Evolutionary conservation across 2,797 vertebrate species (phyloP), one percentile per base, ranked within the genome.

Genomic region (Hippocampus kuda): DNA sequence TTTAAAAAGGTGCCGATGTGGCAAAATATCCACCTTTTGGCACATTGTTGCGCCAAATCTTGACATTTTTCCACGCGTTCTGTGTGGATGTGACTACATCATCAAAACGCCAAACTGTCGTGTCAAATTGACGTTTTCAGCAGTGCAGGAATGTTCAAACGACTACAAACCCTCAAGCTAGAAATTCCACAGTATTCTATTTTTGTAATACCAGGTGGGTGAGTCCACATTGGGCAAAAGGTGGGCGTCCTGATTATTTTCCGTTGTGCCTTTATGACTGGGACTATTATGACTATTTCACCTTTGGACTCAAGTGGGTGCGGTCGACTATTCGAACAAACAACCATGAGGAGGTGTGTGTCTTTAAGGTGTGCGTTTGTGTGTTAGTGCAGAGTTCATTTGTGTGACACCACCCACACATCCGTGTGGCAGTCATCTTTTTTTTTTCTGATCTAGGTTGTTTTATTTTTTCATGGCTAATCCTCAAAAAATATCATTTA

Each of bases 231-330:
- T 34, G 16, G 16, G 16, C 27, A 34, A 61, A 61, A 20, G 7
- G 16, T 61, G 6, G 30, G 30, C 30, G 2, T 22, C 10, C 6
- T 38, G 3, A 20, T 9, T 18, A 20, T 34, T 30, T 60, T 16
- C 18, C 16, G 1, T 26, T 11, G 65, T n/a, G 51, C 53, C 49
- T 60, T 59, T 71, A 26, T 54, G 66, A 53, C 16, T 34, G n/a
- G n/a, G n/a, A n/a, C n/a, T n/a, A n/a, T n/a, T n/a, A n/a, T n/a
- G n/a, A n/a, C n/a, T 64, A 60, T 69, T 16, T 72, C 20, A 80
- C 79, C 79, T 82, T 85, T 77, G 69, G 68, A 75, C 69, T 44
- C 8, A 20, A 2, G 34, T 65, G 68, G 75, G 83, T 72, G 75
- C 61, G 79, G 64, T 56, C 16, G 5, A 46, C 26, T 22, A 9